phyloP scores from a whole-genome alignment of 1,140 invertebrate species.

The Euglossa dilemma region DNA sequence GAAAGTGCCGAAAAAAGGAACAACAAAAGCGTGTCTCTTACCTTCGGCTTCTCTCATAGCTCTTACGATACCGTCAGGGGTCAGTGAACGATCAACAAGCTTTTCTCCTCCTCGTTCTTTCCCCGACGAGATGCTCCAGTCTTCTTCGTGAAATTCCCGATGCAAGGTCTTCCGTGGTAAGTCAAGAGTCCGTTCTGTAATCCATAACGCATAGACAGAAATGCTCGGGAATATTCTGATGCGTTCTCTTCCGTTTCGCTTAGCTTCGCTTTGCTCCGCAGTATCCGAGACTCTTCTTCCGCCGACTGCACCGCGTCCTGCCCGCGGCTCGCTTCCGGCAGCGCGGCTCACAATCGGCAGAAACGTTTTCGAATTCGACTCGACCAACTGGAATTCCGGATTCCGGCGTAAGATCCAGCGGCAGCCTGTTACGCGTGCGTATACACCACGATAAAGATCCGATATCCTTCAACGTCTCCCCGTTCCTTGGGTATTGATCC shows the following conservation, averaged over 20 bases:
- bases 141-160: background rate
- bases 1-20: background rate
- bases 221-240: background rate
- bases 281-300: background rate
- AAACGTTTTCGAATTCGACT: conserved; percentile 19
- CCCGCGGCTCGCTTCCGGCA: background rate
- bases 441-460: background rate
- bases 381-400: conserved; percentile 9
- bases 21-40: conserved; percentile 24
- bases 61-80: background rate
- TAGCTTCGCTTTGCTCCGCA: no score
- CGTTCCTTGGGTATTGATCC: background rate
- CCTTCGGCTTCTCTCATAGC: conserved; percentile 1
- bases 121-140: background rate
- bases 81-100: background rate
- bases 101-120: no score
- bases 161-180: background rate
- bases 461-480: background rate
- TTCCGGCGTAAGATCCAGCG: conserved; percentile 13
- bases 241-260: background rate
- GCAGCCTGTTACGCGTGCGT: background rate
- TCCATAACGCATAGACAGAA: background rate
- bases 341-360: background rate
- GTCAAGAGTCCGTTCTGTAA: background rate
- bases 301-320: no score